phyloP scores from a whole-genome alignment of 2,797 vertebrate genomes.

The Anguilla marmorata region DNA sequence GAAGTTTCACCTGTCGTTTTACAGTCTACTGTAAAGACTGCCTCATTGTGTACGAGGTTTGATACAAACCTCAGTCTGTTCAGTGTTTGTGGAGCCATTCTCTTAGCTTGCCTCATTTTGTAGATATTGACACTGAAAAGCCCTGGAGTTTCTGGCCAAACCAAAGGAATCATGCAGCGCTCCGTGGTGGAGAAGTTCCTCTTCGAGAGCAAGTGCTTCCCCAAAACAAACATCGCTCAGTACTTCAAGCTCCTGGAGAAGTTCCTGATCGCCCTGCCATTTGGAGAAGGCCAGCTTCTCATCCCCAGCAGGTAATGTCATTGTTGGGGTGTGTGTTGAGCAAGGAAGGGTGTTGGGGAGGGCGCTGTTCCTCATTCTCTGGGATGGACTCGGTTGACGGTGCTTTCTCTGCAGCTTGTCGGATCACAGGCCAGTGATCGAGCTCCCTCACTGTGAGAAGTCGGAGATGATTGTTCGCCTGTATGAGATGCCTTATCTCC shows the following conservation, averaged over 20 bases:
- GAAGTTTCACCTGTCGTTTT: too few relatives aligned
- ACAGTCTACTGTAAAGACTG: too few relatives aligned
- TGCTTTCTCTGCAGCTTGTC: slow-evolving; percentile 75
- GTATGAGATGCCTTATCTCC: slow-evolving; percentile 97
- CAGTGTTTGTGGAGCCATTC: neutral
- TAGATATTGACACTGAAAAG: slow-evolving; percentile 84
- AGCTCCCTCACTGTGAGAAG: slow-evolving; percentile 92
- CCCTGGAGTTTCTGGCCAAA: slow-evolving; percentile 72
- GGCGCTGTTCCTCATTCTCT: neutral
- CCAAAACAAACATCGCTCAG: slow-evolving; percentile 80
- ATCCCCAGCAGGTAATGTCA: slow-evolving; percentile 87
- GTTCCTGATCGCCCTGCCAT: slow-evolving; percentile 91
- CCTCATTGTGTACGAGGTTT: neutral
- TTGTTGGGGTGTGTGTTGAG: neutral
- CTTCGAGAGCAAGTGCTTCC: slow-evolving; percentile 82
- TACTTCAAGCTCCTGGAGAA: slow-evolving; percentile 94
- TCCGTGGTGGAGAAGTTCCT: slow-evolving; percentile 83
- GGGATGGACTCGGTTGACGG: neutral
- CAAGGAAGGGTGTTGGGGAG: neutral
- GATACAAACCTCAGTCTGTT: neutral
- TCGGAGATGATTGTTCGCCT: slow-evolving; percentile 90
- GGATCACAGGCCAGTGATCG: slow-evolving; percentile 86
- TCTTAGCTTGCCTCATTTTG: slow-evolving; percentile 37
- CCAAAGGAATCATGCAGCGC: slow-evolving; percentile 84
- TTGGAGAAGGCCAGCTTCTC: slow-evolving; percentile 87